Percentiles rank a stretch among this genome's conserved stretches.
Evolutionary conservation across 2,113 vertebrate species (phyloP).

Genomic region (Hirundichthys speculiger): DNA sequence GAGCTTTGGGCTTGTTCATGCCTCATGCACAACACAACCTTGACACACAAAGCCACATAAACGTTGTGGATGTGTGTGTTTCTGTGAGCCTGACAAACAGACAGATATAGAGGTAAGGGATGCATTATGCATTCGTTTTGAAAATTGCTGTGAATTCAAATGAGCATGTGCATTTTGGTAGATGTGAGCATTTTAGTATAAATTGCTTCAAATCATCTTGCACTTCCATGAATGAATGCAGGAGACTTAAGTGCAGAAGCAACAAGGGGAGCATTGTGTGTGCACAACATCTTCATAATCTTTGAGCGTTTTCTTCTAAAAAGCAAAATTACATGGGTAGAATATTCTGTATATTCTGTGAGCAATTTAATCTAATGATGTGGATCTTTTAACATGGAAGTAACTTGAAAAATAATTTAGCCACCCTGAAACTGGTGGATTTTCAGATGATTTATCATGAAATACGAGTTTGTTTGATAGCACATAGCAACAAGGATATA

Average conservation of each 20-base stretch:
- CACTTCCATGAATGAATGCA: conserved; percentile 1
- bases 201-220: conserved; percentile 26
- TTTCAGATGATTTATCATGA: too few relatives aligned
- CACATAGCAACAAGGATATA: too few relatives aligned
- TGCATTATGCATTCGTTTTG: conserved; percentile 41
- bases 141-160: conserved; percentile 57
- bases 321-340: not conserved
- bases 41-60: conserved; percentile 11
- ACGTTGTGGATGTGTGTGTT: not conserved
- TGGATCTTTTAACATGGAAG: too few relatives aligned
- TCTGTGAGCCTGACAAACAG: conserved; percentile 6
- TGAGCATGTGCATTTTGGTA: conserved; percentile 46
- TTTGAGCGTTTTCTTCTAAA: not conserved
- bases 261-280: not conserved
- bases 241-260: not conserved
- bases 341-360: too few relatives aligned
- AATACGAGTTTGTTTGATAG: too few relatives aligned
- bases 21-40: conserved; percentile 21
- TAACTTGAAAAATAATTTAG: too few relatives aligned
- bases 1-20: conserved; percentile 8
- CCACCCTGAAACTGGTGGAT: too few relatives aligned
- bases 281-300: not conserved
- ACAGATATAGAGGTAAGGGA: conserved; percentile 19
- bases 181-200: conserved; percentile 39
- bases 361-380: too few relatives aligned